Conservation (phyloP, 2,888 invertebrate species). For the Watsonalla binaria region DNA sequence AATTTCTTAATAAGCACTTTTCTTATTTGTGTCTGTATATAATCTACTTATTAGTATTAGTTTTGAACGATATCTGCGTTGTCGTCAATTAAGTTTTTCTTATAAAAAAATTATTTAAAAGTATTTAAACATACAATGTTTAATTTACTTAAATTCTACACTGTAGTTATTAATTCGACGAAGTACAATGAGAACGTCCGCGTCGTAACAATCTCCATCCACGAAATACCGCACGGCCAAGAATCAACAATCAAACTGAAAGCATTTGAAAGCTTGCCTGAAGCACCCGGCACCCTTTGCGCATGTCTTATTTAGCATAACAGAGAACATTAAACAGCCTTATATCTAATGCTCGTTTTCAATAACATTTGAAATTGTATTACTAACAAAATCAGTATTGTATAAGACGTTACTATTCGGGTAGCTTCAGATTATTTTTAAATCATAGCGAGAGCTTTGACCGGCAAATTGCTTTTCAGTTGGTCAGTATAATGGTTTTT, state of each 20-base stretch:
- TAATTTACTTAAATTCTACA: no score
- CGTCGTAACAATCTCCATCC: background rate
- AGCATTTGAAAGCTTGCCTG: constrained; percentile 38
- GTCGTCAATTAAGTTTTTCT: no score
- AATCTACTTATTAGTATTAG: no score
- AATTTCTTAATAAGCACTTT: no score
- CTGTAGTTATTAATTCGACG: no score
- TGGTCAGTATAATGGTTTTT: background rate
- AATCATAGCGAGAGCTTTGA: constrained; percentile 12
- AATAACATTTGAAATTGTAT: background rate
- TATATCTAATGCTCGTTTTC: background rate
- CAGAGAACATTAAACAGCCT: background rate
- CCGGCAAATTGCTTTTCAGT: constrained; percentile 7
- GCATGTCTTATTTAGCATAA: constrained; percentile 31
- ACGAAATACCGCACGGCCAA: constrained; percentile 2
- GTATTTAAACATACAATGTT: no score
- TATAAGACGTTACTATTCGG: background rate
- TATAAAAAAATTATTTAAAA: no score
- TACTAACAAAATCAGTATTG: background rate
- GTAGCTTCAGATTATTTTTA: background rate
- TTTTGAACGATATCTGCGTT: no score
- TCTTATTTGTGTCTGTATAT: no score
- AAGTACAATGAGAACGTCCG: no score
- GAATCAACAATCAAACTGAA: constrained; percentile 40
- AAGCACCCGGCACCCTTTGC: constrained; percentile 22